Evolutionary conservation across 2,797 vertebrate genomes (phyloP).

Genomic region (Heteromormyrus szaboi): DNA sequence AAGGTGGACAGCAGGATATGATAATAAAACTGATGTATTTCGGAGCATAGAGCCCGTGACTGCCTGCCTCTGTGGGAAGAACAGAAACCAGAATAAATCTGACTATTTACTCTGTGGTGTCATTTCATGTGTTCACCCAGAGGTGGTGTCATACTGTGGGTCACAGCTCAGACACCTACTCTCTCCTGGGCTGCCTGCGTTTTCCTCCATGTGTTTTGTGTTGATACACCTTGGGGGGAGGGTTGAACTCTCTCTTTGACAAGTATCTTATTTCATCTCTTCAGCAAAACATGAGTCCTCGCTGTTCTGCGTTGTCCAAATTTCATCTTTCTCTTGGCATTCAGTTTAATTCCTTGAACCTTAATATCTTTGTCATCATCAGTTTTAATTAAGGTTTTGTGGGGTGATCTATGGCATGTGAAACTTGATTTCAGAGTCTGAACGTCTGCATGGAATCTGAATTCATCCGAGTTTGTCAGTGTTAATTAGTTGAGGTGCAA

Average conservation of each 20-base stretch:
- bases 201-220: background rate
- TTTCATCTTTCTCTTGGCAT: background rate
- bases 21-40: background rate
- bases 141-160: background rate
- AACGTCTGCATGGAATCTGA: background rate
- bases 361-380: background rate
- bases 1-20: background rate
- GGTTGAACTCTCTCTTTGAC: background rate
- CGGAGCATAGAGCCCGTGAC: background rate
- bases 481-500: background rate
- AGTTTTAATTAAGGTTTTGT: background rate
- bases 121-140: constrained; percentile 24
- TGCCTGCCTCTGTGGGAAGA: background rate
- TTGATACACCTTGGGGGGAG: constrained; percentile 33
- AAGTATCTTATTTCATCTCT: background rate
- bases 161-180: constrained; percentile 39
- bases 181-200: constrained; percentile 19
- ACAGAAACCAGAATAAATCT: background rate
- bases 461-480: background rate
- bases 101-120: background rate
- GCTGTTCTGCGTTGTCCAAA: background rate
- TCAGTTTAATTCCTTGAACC: background rate
- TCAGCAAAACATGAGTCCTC: constrained; percentile 36
- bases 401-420: background rate
- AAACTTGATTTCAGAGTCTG: background rate